phyloP scores from a whole-genome alignment of 2,888 invertebrate species.

The Lepidocyrtoides sp. region DNA sequence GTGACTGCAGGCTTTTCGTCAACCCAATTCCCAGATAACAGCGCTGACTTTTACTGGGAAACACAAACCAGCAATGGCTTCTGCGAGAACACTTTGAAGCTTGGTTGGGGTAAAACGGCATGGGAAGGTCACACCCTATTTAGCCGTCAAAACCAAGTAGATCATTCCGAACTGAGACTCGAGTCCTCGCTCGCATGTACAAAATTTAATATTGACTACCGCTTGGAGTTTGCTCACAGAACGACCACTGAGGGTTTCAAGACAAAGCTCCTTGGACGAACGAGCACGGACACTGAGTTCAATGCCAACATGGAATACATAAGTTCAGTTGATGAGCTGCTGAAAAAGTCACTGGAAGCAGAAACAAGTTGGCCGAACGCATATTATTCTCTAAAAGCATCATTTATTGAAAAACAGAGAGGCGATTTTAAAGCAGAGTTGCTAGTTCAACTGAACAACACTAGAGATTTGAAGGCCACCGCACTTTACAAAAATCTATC shows the following conservation, averaged over 20 bases:
- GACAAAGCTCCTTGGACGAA: slow-evolving; percentile 78
- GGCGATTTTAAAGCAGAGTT: slow-evolving; percentile 83
- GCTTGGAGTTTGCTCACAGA: slow-evolving; percentile 80
- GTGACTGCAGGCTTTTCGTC: slow-evolving; percentile 77
- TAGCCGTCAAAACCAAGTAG: slow-evolving; percentile 82
- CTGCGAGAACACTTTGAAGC: slow-evolving; percentile 85
- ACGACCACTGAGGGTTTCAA: slow-evolving; percentile 72
- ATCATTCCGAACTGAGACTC: slow-evolving; percentile 83
- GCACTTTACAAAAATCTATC: slow-evolving; percentile 83
- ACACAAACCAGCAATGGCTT: slow-evolving; percentile 85
- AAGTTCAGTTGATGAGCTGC: slow-evolving; percentile 68
- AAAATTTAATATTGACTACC: slow-evolving; percentile 85
- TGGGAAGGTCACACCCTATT: slow-evolving; percentile 86
- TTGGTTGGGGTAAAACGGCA: slow-evolving; percentile 84
- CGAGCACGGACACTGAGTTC: slow-evolving; percentile 73
- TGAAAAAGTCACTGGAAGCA: slow-evolving; percentile 79
- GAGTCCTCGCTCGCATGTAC: slow-evolving; percentile 83
- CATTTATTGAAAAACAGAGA: slow-evolving; percentile 80
- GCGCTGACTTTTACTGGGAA: slow-evolving; percentile 85
- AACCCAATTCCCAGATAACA: slow-evolving; percentile 85
- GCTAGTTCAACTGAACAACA: slow-evolving; percentile 79
- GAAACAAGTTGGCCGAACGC: slow-evolving; percentile 81
- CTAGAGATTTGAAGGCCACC: slow-evolving; percentile 83
- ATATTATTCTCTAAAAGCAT: slow-evolving; percentile 77
- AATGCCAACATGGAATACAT: slow-evolving; percentile 81